Evolutionary conservation across 2,797 vertebrate species (phyloP), one percentile per base, ranked within the genome.

Genomic region (Rhinoraja longicauda): DNA sequence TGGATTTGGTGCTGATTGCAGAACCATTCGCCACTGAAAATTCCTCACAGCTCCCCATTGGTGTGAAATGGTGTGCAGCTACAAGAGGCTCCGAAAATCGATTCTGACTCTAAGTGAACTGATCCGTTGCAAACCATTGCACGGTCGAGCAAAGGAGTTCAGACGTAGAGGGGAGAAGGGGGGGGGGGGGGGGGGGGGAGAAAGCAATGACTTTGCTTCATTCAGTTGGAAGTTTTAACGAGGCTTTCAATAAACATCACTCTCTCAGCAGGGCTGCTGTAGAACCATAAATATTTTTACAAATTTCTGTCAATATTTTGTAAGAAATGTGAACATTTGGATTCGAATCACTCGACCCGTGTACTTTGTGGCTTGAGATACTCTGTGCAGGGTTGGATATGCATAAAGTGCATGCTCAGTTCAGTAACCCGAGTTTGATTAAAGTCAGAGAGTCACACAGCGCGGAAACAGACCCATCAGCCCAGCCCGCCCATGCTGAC

Each of bases 371-470:
- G n/a, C 88, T 36, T 32, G 59, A 88, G 17, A 2, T 36, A 19
- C 84, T 36, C 62, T 2, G 5, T 21, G 32, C 88, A 19, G 64
- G n/a, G 26, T 17, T 86, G 57, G 26, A 17, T 17, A 1, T 86
- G 19, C 5, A 93, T 36, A 90, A 76, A 93, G 45, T 90, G 76
- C 59, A 36, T 53, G 39, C 62, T 19, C 72, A 53, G 73, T 45
- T 75, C 88, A 90, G 78, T 59, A 86, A 78, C 70, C 81, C 39
- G 93, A 93, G 88, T 45, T 90, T 90, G 73, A 45, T 3, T 45
- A 45, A n/a, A n/a, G 45, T 45, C 45, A 45, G 45, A 45, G 45
- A 45, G 45, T 45, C 45, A 45, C 45, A 45, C 45, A 45, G 45
- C 45, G 45, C 45, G 45, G 45, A 45, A 45, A 45, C 45, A 45